Evolutionary conservation across 2,113 vertebrate genomes (phyloP), one percentile per base, ranked within the genome.

Genomic region (Otis tarda): DNA sequence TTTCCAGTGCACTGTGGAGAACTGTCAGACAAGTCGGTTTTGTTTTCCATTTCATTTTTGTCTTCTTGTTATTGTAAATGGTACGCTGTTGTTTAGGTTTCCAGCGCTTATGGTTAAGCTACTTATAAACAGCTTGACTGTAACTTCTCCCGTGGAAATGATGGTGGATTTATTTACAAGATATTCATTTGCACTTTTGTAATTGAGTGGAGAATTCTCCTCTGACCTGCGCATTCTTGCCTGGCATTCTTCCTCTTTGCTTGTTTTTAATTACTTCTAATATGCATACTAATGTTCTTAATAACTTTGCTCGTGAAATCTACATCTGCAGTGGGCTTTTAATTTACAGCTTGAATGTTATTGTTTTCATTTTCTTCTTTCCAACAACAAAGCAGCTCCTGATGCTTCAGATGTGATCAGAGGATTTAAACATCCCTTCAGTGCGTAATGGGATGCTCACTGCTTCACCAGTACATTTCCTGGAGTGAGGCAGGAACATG

Each of bases 251-350:
- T 90, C 68, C 80, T 90, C 67, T 90, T 88, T 80, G 53, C 57
- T 88, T 71, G 33, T n/a, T 96, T 96, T 93, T 89, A 95, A 92
- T 96, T 93, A 95, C 68, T 82, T 78, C 59, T 71, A 92, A 92
- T 89, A 81, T 60, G 73, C 73, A 90, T 94, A 49, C 30, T 84
- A 93, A 95, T 83, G 45, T 35, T 87, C 35, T 81, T 89, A 89
- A 87, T 83, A 84, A 80, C 83, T 90, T 94, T 41, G 56, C 35
- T 87, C 49, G n/a, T 49, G 60, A 96, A 97, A 83, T 88, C 43
- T 49, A 49, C 83, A 53, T 87, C 69, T 94, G 80, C 69, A 92
- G 60, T 25, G 71, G 73, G 65, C 76, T 96, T 97, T 95, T 96
- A 90, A 96, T 94, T 94, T 96, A 87, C 27, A 71, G 64, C 74